Evolutionary conservation across 2,888 invertebrate species (phyloP), one percentile per base, ranked within the genome.

Genomic region (Phrixothrix hirtus): DNA sequence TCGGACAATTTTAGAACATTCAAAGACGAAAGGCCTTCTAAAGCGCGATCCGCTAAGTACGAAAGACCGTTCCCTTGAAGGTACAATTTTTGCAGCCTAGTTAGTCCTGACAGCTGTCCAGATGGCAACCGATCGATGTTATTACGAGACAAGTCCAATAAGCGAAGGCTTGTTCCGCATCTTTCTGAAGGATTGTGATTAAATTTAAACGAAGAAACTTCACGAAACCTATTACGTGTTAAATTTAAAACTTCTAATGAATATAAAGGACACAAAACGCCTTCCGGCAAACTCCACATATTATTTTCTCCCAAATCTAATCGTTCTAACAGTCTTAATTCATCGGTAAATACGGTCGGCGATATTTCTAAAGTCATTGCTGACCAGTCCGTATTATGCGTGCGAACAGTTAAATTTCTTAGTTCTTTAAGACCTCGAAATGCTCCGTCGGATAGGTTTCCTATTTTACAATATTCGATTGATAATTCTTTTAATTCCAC

Each of bases 361-460:
- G 88, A 86, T 56, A 90, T 82, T 71, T 89, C 87, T 56, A 90
- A 79, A 43, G 87, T 84, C 84, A 89, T 87, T 41, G 88, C 85
- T 29, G 88, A 87, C 88, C 89, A 89, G 71, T 89, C 88, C 30
- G 88, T 89, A 75, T 90, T 90, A 76, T 90, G 89, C 39, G 90
- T 90, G 66, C 88, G 82, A 59, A 92, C 83, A 32, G 91, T 90
- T 50, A 92, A 79, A 72, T 89, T 88, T 61, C 87, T 80, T 55
- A 92, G 79, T 72, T 89, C 86, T 51, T 85, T 83, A 30, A 92
- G 81, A 34, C 90, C 90, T 32, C 85, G 83, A 69, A 92, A 89
- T n/a, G 91, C 88, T 48, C 88, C 89, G 65, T 88, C 86, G 52
- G 89, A 87, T 50, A 91, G 79, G 70, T 89, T 89, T 47, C 87